Percentiles rank a stretch among this genome's conserved stretches.
phyloP scores from a whole-genome alignment of 2,888 invertebrate genomes.

The Eupithecia subumbrata region DNA sequence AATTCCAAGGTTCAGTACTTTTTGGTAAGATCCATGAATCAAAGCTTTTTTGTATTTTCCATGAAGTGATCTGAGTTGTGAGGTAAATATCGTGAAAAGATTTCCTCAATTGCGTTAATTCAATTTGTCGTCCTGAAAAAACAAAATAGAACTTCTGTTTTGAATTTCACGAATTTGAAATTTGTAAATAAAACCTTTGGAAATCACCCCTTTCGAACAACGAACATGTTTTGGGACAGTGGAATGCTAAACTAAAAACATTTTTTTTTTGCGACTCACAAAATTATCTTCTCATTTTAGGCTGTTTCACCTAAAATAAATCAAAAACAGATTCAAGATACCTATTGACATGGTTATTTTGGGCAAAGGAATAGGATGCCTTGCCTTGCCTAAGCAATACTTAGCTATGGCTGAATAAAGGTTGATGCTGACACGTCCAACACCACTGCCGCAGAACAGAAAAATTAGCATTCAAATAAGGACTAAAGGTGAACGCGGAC shows the following conservation, averaged over 20 bases:
- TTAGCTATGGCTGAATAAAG: not conserved
- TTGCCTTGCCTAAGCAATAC: not conserved
- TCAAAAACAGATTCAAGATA: not conserved
- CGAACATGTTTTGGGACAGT: slow-evolving; percentile 7
- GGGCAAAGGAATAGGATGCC: not conserved
- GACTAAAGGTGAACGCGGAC: too few relatives aligned
- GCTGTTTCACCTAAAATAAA: slow-evolving; percentile 39
- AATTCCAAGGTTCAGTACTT: not conserved
- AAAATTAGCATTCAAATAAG: not conserved
- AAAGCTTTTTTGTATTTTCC: not conserved
- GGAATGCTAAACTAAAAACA: slow-evolving; percentile 7
- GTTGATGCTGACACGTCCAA: not conserved
- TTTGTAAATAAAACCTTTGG: not conserved
- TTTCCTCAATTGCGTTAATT: not conserved
- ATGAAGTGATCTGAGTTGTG: not conserved
- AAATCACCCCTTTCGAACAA: slow-evolving; percentile 4
- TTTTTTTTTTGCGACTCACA: slow-evolving; percentile 27
- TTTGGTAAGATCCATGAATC: not conserved
- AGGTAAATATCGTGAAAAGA: not conserved
- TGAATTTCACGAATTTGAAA: not conserved
- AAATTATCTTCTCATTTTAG: slow-evolving; percentile 32
- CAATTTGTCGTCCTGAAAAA: slow-evolving; percentile 8
- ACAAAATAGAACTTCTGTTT: slow-evolving; percentile 1
- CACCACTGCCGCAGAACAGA: not conserved
- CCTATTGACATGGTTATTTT: not conserved